Evolutionary conservation across 2,113 vertebrate genomes (phyloP), one percentile per base, ranked within the genome.

Genomic region (Cynoglossus semilaevis): DNA sequence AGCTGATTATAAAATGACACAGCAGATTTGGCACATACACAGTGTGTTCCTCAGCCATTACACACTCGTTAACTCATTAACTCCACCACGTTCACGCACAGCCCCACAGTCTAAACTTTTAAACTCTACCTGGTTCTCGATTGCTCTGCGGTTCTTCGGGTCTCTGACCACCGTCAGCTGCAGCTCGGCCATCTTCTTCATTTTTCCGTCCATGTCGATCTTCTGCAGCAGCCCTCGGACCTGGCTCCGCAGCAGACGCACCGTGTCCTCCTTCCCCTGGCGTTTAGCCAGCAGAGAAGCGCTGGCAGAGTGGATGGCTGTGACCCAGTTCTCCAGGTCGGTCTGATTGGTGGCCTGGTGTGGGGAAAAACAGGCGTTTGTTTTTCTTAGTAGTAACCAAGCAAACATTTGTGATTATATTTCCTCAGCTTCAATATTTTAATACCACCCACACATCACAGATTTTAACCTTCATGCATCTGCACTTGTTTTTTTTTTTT

Each of bases 181-280:
- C 48, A 98, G 70, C 78, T 97, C 96, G 0, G 95, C 97, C 96
- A 98, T 98, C 88, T 98, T 99, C 85, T 92, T 96, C 96, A 99
- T 99, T 87, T 98, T 99, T 73, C 94, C 91, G 38, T 98, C 97
- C 95, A 98, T 98, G 81, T 98, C 96, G 14, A 97, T 94, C 90
- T 98, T 98, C 88, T 98, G 97, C 40, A 94, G 91, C 1, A 98
- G 91, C 63, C 84, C 91, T 5, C 91, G 93, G 13, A 93, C 93
- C 85, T 98, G 94, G 78, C 80, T 96, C 71, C 89, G 91, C 58
- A 99, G 89, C 51, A 98, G 82, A 38, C 91, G 92, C 45, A 96
- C 83, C 0, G 97, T 98, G 69, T 98, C 97, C 83, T 98, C 96
- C 74, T 98, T 99, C 42, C 96, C 96, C 9, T 93, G 93, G 11